phyloP scores from a whole-genome alignment of 2,797 vertebrate genomes.

The Gorsachius magnificus region DNA sequence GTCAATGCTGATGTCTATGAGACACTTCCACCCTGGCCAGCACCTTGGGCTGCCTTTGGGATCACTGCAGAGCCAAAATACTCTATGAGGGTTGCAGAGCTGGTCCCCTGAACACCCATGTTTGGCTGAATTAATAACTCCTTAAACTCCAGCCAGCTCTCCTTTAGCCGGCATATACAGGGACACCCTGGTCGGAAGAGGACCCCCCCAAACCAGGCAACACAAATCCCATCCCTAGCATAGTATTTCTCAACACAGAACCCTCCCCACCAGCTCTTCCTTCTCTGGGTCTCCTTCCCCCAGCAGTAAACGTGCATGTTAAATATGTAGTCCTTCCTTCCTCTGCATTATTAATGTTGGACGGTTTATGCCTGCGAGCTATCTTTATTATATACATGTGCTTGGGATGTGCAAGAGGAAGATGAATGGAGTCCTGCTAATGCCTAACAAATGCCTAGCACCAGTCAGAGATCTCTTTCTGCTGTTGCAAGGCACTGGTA shows the following conservation, averaged over 20 bases:
- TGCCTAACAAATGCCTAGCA: conserved; percentile 55
- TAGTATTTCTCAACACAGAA: not conserved
- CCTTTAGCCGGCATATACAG: not conserved
- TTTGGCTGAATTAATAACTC: not conserved
- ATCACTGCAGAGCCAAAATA: not conserved
- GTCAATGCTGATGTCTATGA: not conserved
- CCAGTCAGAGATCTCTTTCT: conserved; percentile 5
- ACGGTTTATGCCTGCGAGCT: conserved; percentile 1
- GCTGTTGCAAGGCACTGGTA: not conserved
- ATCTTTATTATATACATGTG: conserved; percentile 61
- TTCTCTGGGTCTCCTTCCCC: not conserved
- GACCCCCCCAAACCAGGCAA: not conserved
- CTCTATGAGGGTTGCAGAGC: not conserved
- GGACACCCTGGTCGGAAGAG: not conserved
- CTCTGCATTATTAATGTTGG: conserved; percentile 50
- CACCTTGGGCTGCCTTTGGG: not conserved
- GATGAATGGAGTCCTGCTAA: conserved; percentile 45
- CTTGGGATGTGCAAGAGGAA: conserved; percentile 10
- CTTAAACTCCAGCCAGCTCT: not conserved
- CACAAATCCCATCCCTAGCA: not conserved
- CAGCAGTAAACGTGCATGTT: not conserved
- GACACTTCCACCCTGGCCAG: not conserved
- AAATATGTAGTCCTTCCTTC: not conserved
- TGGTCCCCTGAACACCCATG: rapidly evolving
- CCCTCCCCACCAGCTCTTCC: not conserved